Evolutionary conservation across 2,797 vertebrate genomes (phyloP).

Genomic region (Eremophila alpestris): DNA sequence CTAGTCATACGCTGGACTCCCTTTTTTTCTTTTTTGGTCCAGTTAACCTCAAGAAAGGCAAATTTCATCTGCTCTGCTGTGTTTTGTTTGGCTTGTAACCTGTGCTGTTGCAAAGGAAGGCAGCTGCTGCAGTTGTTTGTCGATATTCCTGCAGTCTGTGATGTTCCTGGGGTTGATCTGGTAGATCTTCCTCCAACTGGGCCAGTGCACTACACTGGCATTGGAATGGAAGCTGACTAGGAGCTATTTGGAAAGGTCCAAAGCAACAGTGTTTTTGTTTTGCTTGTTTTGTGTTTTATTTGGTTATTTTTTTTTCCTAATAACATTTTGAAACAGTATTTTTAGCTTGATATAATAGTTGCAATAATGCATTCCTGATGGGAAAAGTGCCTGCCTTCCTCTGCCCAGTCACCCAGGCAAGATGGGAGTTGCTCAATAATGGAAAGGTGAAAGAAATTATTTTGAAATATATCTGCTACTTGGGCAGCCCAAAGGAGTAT

Average conservation of each 20-base stretch:
- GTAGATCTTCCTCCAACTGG: background rate
- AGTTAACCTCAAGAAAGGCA: background rate
- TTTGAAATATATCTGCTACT: background rate
- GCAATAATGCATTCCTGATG: background rate
- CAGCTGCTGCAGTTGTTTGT: background rate
- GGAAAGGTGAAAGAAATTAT: background rate
- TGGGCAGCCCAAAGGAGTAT: background rate
- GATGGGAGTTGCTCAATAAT: background rate
- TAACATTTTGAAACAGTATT: background rate
- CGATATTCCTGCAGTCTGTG: background rate
- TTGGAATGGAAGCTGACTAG: background rate
- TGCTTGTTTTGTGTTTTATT: background rate
- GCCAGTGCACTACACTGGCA: fast-evolving
- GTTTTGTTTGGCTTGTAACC: background rate
- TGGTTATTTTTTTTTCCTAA: too few relatives aligned
- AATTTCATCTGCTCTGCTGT: background rate
- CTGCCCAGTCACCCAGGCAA: background rate
- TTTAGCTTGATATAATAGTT: background rate
- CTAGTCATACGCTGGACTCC: background rate
- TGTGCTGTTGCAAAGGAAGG: background rate
- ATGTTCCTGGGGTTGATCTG: background rate
- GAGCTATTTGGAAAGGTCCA: background rate
- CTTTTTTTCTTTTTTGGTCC: background rate
- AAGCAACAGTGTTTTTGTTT: background rate
- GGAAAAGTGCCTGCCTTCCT: background rate